Percentiles rank a stretch among this genome's conserved stretches.
Evolutionary conservation across 2,113 vertebrate genomes (phyloP).

Genomic region (Mobula hypostoma): DNA sequence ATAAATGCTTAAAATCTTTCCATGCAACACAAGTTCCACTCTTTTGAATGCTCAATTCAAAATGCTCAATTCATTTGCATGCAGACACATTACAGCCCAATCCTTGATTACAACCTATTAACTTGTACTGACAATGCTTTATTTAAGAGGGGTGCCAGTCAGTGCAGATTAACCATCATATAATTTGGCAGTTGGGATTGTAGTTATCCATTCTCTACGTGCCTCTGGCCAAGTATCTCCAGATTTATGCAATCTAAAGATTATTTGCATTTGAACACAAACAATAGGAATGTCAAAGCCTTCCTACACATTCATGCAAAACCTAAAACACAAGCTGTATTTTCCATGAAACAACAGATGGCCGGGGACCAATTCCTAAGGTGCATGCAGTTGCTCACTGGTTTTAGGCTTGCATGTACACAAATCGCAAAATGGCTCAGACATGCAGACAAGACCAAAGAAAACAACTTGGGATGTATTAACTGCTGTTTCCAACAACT

Average conservation of each 20-base stretch:
- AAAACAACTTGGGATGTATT: background rate
- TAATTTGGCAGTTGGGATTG: background rate
- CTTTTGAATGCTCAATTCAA: background rate
- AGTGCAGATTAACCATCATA: background rate
- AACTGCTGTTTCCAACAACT: background rate
- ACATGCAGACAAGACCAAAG: background rate
- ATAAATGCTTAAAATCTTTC: background rate
- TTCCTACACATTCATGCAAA: background rate
- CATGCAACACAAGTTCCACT: background rate
- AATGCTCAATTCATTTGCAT: background rate
- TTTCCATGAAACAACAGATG: constrained; percentile 32
- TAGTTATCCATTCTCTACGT: background rate
- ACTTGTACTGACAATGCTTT: background rate
- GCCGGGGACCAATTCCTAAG: background rate
- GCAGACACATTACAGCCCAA: background rate
- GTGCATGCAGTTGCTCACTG: constrained; percentile 14
- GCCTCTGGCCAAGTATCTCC: background rate
- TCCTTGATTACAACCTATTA: background rate
- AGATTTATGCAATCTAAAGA: background rate
- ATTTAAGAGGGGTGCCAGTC: background rate
- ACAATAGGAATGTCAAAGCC: constrained; percentile 15
- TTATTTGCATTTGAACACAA: constrained; percentile 32
- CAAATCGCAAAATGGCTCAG: background rate
- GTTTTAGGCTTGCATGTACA: constrained; percentile 4
- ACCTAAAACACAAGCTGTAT: constrained; percentile 27